phyloP scores from a whole-genome alignment of 2,797 vertebrate genomes.

The Myotis planiceps region DNA sequence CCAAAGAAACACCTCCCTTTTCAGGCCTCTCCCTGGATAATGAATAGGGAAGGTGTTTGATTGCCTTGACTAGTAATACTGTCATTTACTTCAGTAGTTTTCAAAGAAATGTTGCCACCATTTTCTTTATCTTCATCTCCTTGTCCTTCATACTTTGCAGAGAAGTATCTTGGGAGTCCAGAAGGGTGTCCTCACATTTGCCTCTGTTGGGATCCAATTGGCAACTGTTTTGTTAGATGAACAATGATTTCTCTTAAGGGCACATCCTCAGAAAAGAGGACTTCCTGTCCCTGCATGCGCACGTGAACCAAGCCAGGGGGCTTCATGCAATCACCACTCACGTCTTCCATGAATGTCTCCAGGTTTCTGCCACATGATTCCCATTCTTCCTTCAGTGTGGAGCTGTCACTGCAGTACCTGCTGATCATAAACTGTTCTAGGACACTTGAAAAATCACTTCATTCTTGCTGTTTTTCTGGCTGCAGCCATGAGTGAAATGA shows the following conservation, averaged over 20 bases:
- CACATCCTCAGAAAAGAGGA: constrained; percentile 28
- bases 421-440: constrained; percentile 45
- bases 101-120: not conserved
- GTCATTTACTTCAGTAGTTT: not conserved
- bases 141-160: not conserved
- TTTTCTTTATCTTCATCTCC: not conserved
- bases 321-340: not conserved
- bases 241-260: constrained; percentile 38
- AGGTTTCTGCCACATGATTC: constrained; percentile 29
- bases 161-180: not conserved
- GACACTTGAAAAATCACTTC: constrained; percentile 28
- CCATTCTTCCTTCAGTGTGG: not conserved
- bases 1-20: not conserved
- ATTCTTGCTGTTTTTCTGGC: constrained; percentile 53
- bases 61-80: not conserved
- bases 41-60: not conserved
- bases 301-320: not conserved
- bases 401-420: not conserved
- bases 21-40: not conserved
- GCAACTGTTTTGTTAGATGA: not conserved
- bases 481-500: constrained; percentile 13
- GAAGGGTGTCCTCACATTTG: not conserved
- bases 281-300: not conserved
- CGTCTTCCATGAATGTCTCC: not conserved
- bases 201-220: not conserved